A percentile compares a stretch with the other conserved stretches of the same genome.
These are phyloP conservation scores for Strigops habroptila DNA, from an alignment of 2,113 vertebrate species.

Conservation along the genomic window DNA sequence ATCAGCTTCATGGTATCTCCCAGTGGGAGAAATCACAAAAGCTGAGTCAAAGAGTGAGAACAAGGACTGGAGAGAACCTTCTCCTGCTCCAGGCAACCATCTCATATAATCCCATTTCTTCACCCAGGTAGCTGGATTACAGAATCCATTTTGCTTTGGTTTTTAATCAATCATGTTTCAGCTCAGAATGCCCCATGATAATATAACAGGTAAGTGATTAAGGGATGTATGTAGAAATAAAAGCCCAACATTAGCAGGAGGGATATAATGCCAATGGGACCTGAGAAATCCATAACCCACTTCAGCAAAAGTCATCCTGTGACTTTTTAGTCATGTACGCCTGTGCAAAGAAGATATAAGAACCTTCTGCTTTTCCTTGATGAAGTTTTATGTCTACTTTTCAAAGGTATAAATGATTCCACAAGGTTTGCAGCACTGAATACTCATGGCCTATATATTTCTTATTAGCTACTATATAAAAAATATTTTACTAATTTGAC, in stretches of 20 bases:
- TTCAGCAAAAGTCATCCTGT: neutral
- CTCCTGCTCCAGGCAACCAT: neutral
- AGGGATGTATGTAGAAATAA: neutral
- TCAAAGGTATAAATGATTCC: neutral
- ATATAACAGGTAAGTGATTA: neutral
- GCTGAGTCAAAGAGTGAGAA: neutral
- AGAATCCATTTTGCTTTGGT: neutral
- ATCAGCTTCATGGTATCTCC: neutral
- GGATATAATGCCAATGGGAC: neutral
- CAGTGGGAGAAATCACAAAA: neutral
- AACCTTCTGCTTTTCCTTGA: neutral
- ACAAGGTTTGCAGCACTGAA: neutral
- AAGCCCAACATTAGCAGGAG: neutral
- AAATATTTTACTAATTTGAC: slow-evolving; percentile 56
- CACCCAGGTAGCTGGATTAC: neutral
- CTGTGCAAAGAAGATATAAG: neutral
- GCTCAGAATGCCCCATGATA: neutral
- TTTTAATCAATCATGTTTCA: neutral
- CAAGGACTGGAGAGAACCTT: neutral
- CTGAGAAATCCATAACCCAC: neutral
- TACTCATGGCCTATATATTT: slow-evolving; percentile 17
- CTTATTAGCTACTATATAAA: slow-evolving; percentile 13
- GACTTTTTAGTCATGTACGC: neutral
- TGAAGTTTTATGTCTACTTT: neutral
- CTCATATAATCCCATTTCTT: neutral